Evolutionary conservation across 2,113 vertebrate species (phyloP), one percentile per base, ranked within the genome.

Genomic region (Onychostruthus taczanowskii): DNA sequence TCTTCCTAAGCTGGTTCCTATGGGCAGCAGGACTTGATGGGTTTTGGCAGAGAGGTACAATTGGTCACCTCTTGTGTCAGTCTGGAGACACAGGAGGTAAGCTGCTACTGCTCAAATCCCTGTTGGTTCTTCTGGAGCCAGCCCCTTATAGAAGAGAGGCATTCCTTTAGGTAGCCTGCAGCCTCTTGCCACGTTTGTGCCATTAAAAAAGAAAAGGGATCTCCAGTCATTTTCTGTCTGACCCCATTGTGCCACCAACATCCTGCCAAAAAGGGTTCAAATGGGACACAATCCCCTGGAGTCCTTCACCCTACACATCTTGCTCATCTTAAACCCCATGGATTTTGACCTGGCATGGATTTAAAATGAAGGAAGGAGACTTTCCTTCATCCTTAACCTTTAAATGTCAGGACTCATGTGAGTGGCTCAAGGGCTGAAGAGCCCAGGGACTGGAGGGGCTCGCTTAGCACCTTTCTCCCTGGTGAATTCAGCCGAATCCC

Each of bases 251-350:
- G 43, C 39, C 17, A 37, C 14, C 47, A 66, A 11, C 11, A 55
- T n/a, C 47, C 43, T 52, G 17, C 30, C 47, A 72, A 28, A 66
- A 87, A 58, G 21, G 8, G 31, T 17, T 69, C 44, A 39, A 23
- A 37, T 1, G 19, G 44, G 23, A 31, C 41, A 67, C 12, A 46
- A 4, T 5, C 23, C 35, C 10, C 39, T 41, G 61, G n/a, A 64
- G 24, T 22, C 27, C 26, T 16, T 59, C 43, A 46, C 26, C 30
- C 37, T 31, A 13, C 1, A 7, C 37, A 11, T 26, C 50, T 61
- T 16, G 11, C 30, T 50, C 26, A 31, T 26, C 6, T 30, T 50
- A 44, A 37, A 1, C 31, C 19, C 10, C 14, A 2, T 0, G 13
- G 58, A 58, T 80, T 86, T 53, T 72, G 23, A 52, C 7, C 27